Conservation (phyloP, 2,888 invertebrate genomes). For the Mimas tiliae region DNA sequence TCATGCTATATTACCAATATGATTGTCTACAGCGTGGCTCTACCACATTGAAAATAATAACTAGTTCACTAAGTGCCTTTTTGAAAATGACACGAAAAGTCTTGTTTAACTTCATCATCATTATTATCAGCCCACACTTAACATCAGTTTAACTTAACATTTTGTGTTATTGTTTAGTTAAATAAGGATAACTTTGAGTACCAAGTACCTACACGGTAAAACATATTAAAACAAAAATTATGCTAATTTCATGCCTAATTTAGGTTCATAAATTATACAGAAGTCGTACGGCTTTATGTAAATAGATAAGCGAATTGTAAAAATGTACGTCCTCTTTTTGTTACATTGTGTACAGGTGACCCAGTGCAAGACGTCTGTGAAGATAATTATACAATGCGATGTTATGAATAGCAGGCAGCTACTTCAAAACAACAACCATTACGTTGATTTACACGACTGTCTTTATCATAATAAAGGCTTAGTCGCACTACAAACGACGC, state of each 20-base stretch:
- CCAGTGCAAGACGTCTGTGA: constrained; percentile 20
- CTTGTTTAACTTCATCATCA: too few relatives aligned
- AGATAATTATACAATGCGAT: constrained; percentile 30
- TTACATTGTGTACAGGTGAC: constrained; percentile 22
- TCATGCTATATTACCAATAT: too few relatives aligned
- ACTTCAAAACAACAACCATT: constrained; percentile 51
- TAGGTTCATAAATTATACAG: constrained; percentile 7
- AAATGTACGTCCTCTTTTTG: constrained; percentile 16
- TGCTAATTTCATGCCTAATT: not conserved
- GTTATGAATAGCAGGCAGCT: constrained; percentile 28
- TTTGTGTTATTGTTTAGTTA: too few relatives aligned
- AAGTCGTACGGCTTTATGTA: not conserved
- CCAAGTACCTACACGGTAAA: too few relatives aligned
- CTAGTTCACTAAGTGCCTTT: too few relatives aligned
- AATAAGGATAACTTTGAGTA: too few relatives aligned
- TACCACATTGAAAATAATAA: too few relatives aligned
- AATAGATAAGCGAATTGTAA: constrained; percentile 2
- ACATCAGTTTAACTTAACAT: too few relatives aligned
- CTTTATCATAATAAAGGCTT: constrained; percentile 55
- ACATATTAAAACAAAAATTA: too few relatives aligned
- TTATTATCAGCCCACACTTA: too few relatives aligned
- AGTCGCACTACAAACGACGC: constrained; percentile 2
- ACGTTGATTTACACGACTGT: constrained; percentile 69
- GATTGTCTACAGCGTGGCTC: too few relatives aligned
- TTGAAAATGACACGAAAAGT: too few relatives aligned